phyloP scores from a whole-genome alignment of 2,113 vertebrate species.

The Chauna torquata region DNA sequence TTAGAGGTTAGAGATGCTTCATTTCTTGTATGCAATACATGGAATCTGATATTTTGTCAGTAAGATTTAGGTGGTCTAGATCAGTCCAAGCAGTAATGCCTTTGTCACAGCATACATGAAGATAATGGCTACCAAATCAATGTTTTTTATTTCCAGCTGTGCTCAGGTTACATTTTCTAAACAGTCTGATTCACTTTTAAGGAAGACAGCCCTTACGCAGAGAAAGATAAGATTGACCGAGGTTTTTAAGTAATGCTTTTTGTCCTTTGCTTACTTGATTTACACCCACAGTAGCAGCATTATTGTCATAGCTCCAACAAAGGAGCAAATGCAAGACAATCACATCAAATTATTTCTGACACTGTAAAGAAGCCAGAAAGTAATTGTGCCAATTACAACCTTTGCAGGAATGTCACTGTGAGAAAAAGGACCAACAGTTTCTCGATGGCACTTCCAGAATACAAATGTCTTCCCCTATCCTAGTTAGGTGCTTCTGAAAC shows the following conservation, averaged over 20 bases:
- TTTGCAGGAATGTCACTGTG: neutral
- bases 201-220: neutral
- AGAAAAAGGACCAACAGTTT: neutral
- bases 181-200: neutral
- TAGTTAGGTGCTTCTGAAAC: neutral
- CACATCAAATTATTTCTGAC: neutral
- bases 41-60: neutral
- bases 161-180: neutral
- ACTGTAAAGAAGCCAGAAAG: neutral
- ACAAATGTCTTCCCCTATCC: neutral
- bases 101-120: neutral
- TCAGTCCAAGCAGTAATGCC: neutral
- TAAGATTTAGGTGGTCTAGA: neutral
- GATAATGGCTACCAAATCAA: neutral
- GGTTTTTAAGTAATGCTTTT: neutral
- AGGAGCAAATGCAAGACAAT: neutral
- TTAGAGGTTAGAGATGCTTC: neutral
- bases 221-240: neutral
- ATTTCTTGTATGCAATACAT: neutral
- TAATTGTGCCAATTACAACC: neutral
- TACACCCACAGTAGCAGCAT: fast-evolving
- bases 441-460: neutral
- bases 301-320: neutral
- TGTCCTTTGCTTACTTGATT: neutral
- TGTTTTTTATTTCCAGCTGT: neutral